A percentile compares a stretch with the other conserved stretches of the same genome.
These are phyloP conservation scores for Heliornis fulica DNA, from an alignment of 2,113 vertebrate species.

Conservation along the genomic window DNA sequence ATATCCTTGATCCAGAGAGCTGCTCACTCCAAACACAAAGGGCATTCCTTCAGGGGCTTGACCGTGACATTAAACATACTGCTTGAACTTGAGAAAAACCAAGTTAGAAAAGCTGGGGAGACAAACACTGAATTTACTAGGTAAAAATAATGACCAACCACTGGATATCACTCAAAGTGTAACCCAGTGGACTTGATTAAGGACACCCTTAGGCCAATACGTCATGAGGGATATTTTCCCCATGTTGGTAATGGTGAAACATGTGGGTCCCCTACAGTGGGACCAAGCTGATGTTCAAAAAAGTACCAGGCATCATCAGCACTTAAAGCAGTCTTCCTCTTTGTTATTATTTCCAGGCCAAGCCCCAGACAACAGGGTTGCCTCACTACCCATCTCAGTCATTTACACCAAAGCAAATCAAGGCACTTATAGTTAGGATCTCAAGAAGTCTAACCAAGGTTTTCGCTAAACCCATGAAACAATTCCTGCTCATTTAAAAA, in stretches of 20 bases:
- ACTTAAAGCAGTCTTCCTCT: background rate
- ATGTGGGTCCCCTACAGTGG: background rate
- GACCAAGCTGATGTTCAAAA: background rate
- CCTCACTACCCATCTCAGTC: background rate
- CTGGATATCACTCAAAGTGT: background rate
- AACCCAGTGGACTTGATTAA: background rate
- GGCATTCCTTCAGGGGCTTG: background rate
- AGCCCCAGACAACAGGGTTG: rapidly evolving
- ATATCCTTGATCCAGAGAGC: background rate
- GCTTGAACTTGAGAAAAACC: background rate
- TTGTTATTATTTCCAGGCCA: background rate
- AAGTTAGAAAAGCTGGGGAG: background rate
- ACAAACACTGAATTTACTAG: background rate
- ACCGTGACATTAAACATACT: background rate
- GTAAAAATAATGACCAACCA: background rate
- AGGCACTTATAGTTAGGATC: background rate
- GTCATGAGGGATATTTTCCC: background rate
- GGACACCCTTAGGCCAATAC: background rate
- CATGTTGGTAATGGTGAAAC: background rate
- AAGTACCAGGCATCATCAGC: background rate
- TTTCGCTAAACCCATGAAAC: background rate
- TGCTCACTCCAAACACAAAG: background rate
- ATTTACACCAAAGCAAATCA: background rate
- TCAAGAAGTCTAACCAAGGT: background rate
- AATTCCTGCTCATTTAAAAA: background rate